Percentiles rank a stretch among this genome's conserved stretches.
Conservation (phyloP, 2,113 vertebrate species). For the Tetraodon nigroviridis region DNA sequence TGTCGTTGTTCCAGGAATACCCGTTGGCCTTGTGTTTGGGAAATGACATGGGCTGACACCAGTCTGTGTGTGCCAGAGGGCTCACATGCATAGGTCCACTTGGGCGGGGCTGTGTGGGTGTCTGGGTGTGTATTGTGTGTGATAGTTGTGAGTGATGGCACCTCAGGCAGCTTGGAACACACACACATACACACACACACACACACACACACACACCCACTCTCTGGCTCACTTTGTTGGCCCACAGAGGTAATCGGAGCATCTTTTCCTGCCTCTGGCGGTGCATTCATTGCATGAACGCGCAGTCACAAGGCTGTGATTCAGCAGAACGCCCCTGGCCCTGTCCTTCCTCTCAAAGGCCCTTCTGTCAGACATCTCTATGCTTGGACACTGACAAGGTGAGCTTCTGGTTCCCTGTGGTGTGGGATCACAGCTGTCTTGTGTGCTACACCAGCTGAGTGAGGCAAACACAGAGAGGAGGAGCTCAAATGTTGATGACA, state of each 20-base stretch:
- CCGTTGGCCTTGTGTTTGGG: not conserved
- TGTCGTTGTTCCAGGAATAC: slow-evolving; percentile 22
- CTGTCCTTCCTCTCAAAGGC: slow-evolving; percentile 49
- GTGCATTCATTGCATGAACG: slow-evolving; percentile 48
- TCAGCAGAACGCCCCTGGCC: slow-evolving; percentile 71
- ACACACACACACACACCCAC: too few species aligned
- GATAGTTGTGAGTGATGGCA: slow-evolving; percentile 47
- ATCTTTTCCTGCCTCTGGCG: slow-evolving; percentile 53
- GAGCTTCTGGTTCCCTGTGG: slow-evolving; percentile 64
- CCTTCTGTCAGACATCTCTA: slow-evolving; percentile 52
- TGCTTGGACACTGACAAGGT: slow-evolving; percentile 44
- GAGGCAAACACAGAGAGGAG: slow-evolving; percentile 53
- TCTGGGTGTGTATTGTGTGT: slow-evolving; percentile 45
- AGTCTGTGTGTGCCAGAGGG: slow-evolving; percentile 17
- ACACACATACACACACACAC: too few species aligned
- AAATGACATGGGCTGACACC: not conserved
- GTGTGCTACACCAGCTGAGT: slow-evolving; percentile 60
- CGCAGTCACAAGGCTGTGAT: slow-evolving; percentile 69
- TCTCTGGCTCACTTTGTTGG: slow-evolving; percentile 43
- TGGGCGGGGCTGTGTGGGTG: slow-evolving; percentile 41
- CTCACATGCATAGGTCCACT: slow-evolving; percentile 3
- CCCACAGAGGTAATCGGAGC: slow-evolving; percentile 51
- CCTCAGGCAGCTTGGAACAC: slow-evolving; percentile 35
- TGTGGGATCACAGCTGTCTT: slow-evolving; percentile 72
- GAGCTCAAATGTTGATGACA: slow-evolving; percentile 50